Evolutionary conservation across 2,113 vertebrate species (phyloP).

Genomic region (Daphoenositta chrysoptera): DNA sequence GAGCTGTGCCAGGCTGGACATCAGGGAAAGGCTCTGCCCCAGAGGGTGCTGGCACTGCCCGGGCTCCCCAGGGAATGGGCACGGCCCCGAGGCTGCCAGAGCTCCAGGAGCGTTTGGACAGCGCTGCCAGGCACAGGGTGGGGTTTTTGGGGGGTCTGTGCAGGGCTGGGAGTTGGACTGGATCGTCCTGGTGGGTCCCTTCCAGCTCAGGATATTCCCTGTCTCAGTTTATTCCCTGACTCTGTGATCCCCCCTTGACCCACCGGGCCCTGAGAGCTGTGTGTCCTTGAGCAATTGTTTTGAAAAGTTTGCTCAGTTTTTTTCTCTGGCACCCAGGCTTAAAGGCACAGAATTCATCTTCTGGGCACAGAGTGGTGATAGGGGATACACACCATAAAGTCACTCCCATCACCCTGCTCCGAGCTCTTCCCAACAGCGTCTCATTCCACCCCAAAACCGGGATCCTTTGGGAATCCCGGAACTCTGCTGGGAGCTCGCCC

Average conservation of each 20-base stretch:
- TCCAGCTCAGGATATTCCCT: not conserved
- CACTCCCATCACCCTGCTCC: too few species aligned
- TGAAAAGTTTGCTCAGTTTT: too few species aligned
- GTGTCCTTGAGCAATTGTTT: too few species aligned
- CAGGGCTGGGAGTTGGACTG: not conserved
- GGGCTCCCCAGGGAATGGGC: not conserved
- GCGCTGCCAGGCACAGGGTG: fast-evolving
- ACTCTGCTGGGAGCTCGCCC: fast-evolving
- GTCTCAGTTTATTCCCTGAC: not conserved
- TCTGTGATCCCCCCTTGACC: not conserved
- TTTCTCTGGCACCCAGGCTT: too few species aligned
- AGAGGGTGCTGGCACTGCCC: not conserved
- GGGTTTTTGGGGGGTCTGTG: not conserved
- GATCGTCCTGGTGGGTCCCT: not conserved
- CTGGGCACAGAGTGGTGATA: too few species aligned
- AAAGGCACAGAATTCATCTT: too few species aligned
- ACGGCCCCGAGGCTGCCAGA: not conserved
- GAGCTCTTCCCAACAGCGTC: fast-evolving
- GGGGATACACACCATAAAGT: too few species aligned
- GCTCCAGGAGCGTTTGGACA: not conserved
- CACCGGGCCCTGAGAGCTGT: fast-evolving
- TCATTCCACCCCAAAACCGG: fast-evolving
- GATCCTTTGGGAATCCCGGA: too few species aligned
- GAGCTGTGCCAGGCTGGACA: not conserved
- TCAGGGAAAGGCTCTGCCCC: not conserved